Percentiles rank a stretch among this genome's conserved stretches.
These are phyloP conservation scores for Steatornis caripensis DNA, from an alignment of 2,113 vertebrate species.

Conservation along the genomic window DNA sequence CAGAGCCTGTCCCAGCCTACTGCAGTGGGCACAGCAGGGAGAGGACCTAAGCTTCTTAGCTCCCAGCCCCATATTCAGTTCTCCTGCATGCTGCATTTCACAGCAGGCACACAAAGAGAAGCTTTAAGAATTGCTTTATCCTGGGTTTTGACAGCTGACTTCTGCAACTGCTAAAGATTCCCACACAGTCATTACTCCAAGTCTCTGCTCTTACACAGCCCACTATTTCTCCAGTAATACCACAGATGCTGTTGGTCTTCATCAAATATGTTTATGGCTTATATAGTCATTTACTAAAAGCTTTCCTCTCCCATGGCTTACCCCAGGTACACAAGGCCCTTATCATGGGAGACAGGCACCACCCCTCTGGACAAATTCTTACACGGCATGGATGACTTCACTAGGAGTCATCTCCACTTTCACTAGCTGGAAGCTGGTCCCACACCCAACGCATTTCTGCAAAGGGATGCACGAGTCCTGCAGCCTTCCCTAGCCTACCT, in stretches of 20 bases:
- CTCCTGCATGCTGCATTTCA: neutral
- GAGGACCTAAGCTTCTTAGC: neutral
- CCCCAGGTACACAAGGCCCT: neutral
- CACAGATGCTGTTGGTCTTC: neutral
- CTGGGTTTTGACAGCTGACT: neutral
- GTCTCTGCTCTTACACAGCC: neutral
- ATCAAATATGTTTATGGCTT: neutral
- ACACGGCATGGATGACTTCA: neutral
- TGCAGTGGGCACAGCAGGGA: neutral
- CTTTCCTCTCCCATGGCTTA: neutral
- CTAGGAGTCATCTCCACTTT: neutral
- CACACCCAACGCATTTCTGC: neutral
- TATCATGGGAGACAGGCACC: neutral
- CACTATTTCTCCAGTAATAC: neutral
- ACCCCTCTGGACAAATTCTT: neutral
- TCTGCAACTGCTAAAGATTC: neutral
- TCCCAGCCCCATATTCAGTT: neutral
- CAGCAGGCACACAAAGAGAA: neutral
- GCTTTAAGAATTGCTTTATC: neutral
- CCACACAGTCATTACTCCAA: neutral
- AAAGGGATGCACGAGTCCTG: neutral
- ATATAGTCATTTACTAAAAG: neutral
- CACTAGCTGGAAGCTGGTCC: neutral
- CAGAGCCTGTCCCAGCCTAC: neutral
- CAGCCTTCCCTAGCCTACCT: neutral